Evolutionary conservation across 2,888 invertebrate species (phyloP), one percentile per base, ranked within the genome.

Genomic region (Hydraecia micacea): DNA sequence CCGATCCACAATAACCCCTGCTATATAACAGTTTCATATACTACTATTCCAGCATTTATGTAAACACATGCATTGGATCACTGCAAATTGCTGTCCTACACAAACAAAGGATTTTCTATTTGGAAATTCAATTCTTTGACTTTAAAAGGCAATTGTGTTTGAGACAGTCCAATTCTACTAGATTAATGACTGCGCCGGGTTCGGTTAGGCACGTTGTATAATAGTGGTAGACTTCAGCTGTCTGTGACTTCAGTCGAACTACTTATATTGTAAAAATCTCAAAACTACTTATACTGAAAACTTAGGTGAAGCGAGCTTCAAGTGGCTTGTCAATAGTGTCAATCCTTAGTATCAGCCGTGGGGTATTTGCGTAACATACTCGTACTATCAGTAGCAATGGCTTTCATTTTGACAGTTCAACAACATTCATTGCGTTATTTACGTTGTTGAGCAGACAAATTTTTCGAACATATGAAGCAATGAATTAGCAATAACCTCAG

Each of bases 141-240:
- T 85, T 86, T 85, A 83, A 84, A 84, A 75, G 69, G 83, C 85
- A 77, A 88, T 85, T 75, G 74, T 80, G 85, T 83, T 81, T 78
- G 78, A 75, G 84, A 86, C 84, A 86, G 74, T 78, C 73, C 84
- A 86, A 84, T 84, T 83, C 78, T 66, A 66, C 39, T 69, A 66
- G 84, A 84, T 86, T 78, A 78, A 84, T 83, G 86, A 78, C 65
- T n/a, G 66, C 58, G 42, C 60, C 32, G 66, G 79, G 32, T 52
- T 70, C 46, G 25, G 74, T 73, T 60, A 58, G 68, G 52, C n/a
- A 73, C 28, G 66, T n/a, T 73, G 42, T n/a, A 36, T 46, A 13
- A 32, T 36, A 69, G 28, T 70, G 55, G 15, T 60, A 42, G 84
- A 42, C 67, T 67, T 36, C 18, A 28, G 28, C 49, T 68, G 25